Conservation (phyloP, 1,140 invertebrate species). For the Drosophila busckii region DNA sequence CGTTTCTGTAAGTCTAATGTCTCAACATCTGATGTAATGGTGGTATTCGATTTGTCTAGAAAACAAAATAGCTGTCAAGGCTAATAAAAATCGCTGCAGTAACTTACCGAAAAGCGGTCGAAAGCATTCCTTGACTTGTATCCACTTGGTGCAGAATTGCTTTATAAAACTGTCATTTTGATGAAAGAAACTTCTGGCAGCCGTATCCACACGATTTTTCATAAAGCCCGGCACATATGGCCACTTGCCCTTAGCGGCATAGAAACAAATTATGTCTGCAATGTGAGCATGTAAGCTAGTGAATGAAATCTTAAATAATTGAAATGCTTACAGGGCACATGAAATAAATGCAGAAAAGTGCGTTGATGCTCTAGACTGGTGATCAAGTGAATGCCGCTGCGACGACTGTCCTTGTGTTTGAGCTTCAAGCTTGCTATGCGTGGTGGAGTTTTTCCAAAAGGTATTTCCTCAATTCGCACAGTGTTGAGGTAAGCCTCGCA, state of each 20-base stretch:
- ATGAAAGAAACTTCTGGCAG: slow-evolving; percentile 52
- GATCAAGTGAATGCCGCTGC: slow-evolving; percentile 62
- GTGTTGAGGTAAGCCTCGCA: slow-evolving; percentile 50
- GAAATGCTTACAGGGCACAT: slow-evolving; percentile 64
- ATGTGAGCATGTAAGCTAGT: too few species aligned
- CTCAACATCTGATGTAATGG: slow-evolving; percentile 36
- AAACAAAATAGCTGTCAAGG: too few species aligned
- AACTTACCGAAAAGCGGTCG: slow-evolving; percentile 61
- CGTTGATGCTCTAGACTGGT: slow-evolving; percentile 58
- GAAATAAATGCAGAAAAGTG: slow-evolving; percentile 66
- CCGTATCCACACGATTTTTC: slow-evolving; percentile 58
- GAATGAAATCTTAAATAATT: background rate
- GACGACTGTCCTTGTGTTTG: background rate
- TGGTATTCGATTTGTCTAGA: slow-evolving; percentile 43
- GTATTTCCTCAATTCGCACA: slow-evolving; percentile 65
- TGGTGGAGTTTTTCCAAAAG: slow-evolving; percentile 23
- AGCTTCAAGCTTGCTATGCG: background rate
- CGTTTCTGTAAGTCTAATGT: slow-evolving; percentile 35
- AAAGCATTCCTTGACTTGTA: slow-evolving; percentile 73
- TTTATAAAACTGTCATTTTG: slow-evolving; percentile 67
- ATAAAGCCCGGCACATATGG: slow-evolving; percentile 72
- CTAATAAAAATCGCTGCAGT: background rate
- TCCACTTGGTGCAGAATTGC: slow-evolving; percentile 69
- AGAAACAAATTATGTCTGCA: slow-evolving; percentile 74
- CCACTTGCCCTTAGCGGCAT: slow-evolving; percentile 76